Evolutionary conservation across 2,113 vertebrate genomes (phyloP), one percentile per base, ranked within the genome.

Genomic region (Phoenicopterus ruber): DNA sequence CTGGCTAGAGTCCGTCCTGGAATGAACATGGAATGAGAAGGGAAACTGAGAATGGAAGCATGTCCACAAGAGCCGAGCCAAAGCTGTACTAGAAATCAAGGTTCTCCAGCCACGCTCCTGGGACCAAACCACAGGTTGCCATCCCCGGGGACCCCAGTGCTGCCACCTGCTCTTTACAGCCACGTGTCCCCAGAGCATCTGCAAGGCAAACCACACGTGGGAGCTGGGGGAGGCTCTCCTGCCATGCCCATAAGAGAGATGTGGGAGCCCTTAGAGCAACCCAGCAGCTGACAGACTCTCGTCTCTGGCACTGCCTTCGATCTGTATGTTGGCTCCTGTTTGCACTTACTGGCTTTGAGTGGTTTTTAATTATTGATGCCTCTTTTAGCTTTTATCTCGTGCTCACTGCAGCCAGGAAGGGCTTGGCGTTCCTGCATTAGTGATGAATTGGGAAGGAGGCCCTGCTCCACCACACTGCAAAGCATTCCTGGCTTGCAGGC

Each of bases 281-380:
- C 58, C 73, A 7, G 82, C 70, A 85, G 95, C 93, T 79, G 84
- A 32, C 61, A 79, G 86, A 4, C 63, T 46, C 89, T 24, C 8
- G 1, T 76, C 84, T 24, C 81, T 44, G 65, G 44, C 14, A 3
- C 93, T 90, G 90, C 91, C 83, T 95, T 91, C 91, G 63, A 95
- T 90, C 83, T 3, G 9, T 25, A 2, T 2, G 46, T 58, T 94
- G 83, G 95, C 97, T 97, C 90, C 92, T 90, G 89, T 90, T 88
- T 95, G 96, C 95, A 80, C 97, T 97, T 89, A 87, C 74, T 20
- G 40, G 88, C 90, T 94, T 93, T 95, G 93, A 97, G 97, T 93
- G 96, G 94, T 54, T 82, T 96, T 98, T 93, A 97, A 98, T 97
- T 97, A 98, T 98, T 98, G 97, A 98, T 97, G 96, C 88, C 90